A percentile compares a stretch with the other conserved stretches of the same genome.
phyloP scores from a whole-genome alignment of 2,113 vertebrate genomes.

The Stegostoma tigrinum region DNA sequence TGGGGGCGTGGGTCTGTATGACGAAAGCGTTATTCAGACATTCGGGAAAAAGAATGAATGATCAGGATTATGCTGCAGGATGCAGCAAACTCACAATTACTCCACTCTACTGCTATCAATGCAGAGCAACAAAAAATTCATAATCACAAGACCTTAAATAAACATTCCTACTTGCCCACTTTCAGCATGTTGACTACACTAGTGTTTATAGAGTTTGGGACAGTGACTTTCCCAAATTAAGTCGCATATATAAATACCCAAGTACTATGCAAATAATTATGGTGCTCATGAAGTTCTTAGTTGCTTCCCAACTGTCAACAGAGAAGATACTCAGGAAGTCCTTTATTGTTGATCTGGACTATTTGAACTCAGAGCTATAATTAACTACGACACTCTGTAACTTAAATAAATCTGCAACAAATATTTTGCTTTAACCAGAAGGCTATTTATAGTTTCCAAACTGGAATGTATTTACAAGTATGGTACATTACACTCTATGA shows the following conservation, averaged over 20 bases:
- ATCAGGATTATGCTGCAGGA: background rate
- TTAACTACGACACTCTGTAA: constrained; percentile 11
- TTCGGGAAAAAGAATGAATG: background rate
- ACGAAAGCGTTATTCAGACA: background rate
- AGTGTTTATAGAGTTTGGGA: background rate
- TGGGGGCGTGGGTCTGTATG: background rate
- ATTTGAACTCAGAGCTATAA: constrained; percentile 12
- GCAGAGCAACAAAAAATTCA: background rate
- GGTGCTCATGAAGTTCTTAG: background rate
- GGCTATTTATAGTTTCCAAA: background rate
- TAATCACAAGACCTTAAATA: background rate
- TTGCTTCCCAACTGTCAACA: background rate
- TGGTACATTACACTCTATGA: background rate
- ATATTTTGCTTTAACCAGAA: constrained; percentile 21
- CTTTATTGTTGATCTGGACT: constrained; percentile 26
- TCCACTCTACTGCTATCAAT: background rate
- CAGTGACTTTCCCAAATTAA: constrained; percentile 2
- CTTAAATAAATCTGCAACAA: constrained; percentile 17
- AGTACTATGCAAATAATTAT: constrained; percentile 2
- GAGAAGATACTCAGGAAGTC: background rate
- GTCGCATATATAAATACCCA: constrained; percentile 14
- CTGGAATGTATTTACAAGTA: background rate
- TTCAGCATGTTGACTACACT: background rate
- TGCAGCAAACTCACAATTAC: background rate
- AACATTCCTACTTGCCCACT: background rate